phyloP scores from a whole-genome alignment of 2,113 vertebrate genomes.

The chimpanzee (Pan troglodytes) region NHGRI_mPanTro3-v2.1_pri NC_086015.1:169292001-169292500 shows the following conservation, averaged over 20 bases:
- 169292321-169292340: not conserved
- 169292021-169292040: not conserved
- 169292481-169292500: not conserved
- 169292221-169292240: not conserved
- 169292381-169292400: not conserved
- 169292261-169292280: not conserved
- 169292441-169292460: not conserved
- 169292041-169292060: not conserved
- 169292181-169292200: not conserved
- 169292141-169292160: not conserved
- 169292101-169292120: not conserved
- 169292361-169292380: not conserved
- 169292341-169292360: not conserved
- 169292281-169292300: not conserved
- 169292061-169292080: not conserved
- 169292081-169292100: not conserved
- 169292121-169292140: not conserved
- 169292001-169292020: not conserved
- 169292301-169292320: not conserved
- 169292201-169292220: not conserved
- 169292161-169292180: not conserved
- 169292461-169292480: not conserved
- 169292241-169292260: not conserved
- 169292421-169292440: not conserved
- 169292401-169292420: not conserved